A percentile compares a stretch with the other conserved stretches of the same genome.
Conservation (phyloP, 1,140 invertebrate genomes). For the Drosophila malerkotliana region DNA sequence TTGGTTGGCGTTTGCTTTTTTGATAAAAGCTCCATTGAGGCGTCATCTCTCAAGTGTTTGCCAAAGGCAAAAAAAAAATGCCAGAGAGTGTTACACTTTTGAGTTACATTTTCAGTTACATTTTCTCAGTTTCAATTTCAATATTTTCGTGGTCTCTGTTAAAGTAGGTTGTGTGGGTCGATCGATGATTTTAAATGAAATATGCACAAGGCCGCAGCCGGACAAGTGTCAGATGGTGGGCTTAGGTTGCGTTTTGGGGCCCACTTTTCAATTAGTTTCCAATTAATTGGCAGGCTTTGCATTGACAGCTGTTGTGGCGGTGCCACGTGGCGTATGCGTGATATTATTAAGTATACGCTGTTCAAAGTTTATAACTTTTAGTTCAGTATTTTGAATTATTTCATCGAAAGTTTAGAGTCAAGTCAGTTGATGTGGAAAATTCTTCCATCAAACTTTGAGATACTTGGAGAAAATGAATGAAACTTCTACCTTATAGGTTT, state of each 20-base stretch:
- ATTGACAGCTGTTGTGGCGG: conserved; percentile 13
- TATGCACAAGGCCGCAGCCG: conserved; percentile 19
- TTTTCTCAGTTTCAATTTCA: not conserved
- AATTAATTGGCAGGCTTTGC: conserved; percentile 25
- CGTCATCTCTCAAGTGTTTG: conserved; percentile 56
- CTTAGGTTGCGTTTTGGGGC: conserved; percentile 3
- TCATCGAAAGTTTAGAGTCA: no score
- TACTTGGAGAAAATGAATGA: not conserved
- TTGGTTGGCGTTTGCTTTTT: conserved; percentile 60
- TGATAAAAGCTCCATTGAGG: conserved; percentile 60
- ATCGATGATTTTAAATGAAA: conserved; percentile 46
- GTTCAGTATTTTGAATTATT: not conserved
- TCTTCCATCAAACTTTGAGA: no score
- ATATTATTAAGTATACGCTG: conserved; percentile 14
- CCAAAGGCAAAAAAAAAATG: conserved; percentile 52
- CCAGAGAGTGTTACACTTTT: not conserved
- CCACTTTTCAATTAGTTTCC: conserved; percentile 25
- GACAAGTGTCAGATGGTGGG: conserved; percentile 12
- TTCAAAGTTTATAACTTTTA: not conserved
- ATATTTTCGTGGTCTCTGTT: not conserved
- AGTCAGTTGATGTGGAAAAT: no score
- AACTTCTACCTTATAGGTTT: not conserved
- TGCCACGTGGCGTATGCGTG: conserved; percentile 32
- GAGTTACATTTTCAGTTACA: conserved; percentile 1
- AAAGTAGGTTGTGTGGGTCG: conserved; percentile 16